phyloP scores from a whole-genome alignment of 2,113 vertebrate species.

The Lutjanus erythropterus region DNA sequence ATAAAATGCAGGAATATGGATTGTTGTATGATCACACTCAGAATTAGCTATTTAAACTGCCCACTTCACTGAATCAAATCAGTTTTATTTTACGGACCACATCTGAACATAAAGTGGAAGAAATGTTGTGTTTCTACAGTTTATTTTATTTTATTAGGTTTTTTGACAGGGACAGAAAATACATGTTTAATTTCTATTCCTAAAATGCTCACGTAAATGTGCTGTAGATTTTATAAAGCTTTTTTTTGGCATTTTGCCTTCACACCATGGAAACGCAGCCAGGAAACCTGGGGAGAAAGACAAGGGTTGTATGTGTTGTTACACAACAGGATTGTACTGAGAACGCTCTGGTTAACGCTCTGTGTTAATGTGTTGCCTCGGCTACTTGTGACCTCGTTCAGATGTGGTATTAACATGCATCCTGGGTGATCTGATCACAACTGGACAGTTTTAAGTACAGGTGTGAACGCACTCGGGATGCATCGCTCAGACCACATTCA shows the following conservation, averaged over 20 bases:
- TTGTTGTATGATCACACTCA: neutral
- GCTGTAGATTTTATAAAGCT: too few relatives aligned
- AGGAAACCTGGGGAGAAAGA: neutral
- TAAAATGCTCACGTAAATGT: neutral
- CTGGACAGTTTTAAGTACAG: too few relatives aligned
- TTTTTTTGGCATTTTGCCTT: neutral
- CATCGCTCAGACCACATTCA: too few relatives aligned
- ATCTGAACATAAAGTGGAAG: neutral
- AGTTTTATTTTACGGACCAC: neutral
- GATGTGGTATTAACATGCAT: too few relatives aligned
- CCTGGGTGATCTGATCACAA: too few relatives aligned
- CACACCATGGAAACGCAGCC: neutral
- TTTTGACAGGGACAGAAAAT: too few relatives aligned
- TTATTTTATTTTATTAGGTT: too few relatives aligned
- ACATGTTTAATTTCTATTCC: neutral
- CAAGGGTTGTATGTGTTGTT: neutral
- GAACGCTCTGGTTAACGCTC: neutral
- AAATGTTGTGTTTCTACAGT: too few relatives aligned
- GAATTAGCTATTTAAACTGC: too few relatives aligned
- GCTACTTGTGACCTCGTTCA: too few relatives aligned
- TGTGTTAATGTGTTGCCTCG: neutral
- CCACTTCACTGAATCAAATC: too few relatives aligned
- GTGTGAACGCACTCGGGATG: too few relatives aligned
- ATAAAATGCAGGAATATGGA: neutral
- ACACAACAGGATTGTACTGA: neutral